phyloP scores from a whole-genome alignment of 2,797 vertebrate species.

The Pantherophis vulpinus region DNA sequence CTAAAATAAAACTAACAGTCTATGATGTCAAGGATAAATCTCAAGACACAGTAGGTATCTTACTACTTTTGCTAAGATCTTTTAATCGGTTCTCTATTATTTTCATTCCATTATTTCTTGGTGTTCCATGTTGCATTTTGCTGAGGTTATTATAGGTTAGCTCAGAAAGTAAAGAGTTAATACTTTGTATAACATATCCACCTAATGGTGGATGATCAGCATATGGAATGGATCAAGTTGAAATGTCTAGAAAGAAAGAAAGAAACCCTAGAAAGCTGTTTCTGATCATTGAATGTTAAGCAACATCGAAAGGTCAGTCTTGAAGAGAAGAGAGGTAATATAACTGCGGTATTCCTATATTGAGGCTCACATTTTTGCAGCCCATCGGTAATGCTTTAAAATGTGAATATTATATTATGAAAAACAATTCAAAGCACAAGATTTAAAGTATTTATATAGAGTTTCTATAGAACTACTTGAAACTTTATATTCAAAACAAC shows the following conservation, averaged over 20 bases:
- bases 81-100: background rate
- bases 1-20: slow-evolving; percentile 90
- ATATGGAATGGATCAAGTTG: slow-evolving; percentile 31
- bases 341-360: background rate
- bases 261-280: slow-evolving; percentile 14
- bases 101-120: background rate
- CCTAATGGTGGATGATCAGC: slow-evolving; percentile 17
- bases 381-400: background rate
- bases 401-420: background rate
- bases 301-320: background rate
- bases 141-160: background rate
- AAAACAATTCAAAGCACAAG: background rate
- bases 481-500: background rate
- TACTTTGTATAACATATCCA: slow-evolving; percentile 11
- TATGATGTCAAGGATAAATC: slow-evolving; percentile 95
- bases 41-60: slow-evolving; percentile 87
- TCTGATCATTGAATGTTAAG: slow-evolving; percentile 15
- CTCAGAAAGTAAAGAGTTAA: slow-evolving; percentile 24
- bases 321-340: background rate
- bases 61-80: background rate
- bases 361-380: background rate
- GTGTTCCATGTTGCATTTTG: background rate
- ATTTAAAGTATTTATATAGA: background rate
- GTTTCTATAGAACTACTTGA: background rate
- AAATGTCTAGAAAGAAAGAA: slow-evolving; percentile 23